Evolutionary conservation across 37 sponge, comb jelly and placozoan species (phyloP).

Genomic region (Diacarnus erythraeanus): DNA sequence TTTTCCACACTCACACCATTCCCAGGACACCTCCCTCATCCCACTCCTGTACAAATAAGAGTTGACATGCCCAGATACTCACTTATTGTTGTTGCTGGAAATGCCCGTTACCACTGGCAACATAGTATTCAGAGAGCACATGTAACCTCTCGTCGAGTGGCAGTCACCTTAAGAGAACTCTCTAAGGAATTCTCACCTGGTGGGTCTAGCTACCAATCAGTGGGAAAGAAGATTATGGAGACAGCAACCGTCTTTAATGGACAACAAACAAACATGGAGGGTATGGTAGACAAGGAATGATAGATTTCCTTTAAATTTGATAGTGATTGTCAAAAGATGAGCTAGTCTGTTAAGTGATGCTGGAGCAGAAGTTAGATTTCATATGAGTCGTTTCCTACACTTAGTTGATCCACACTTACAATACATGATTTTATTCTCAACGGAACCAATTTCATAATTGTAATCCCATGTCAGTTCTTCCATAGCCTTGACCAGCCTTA

Average conservation of each 20-base stretch:
- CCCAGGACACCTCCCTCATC: neutral
- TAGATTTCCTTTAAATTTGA: too few relatives aligned
- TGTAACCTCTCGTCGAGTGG: conserved; percentile 70
- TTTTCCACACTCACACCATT: conserved; percentile 43
- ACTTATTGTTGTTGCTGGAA: conserved; percentile 76
- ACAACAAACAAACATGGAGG: conserved; percentile 35
- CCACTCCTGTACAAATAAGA: conserved; percentile 19
- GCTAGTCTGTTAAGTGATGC: too few relatives aligned
- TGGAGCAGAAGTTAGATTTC: neutral
- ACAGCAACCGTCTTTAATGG: conserved; percentile 54
- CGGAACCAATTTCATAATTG: conserved; percentile 87
- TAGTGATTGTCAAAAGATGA: too few relatives aligned
- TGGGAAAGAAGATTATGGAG: conserved; percentile 55
- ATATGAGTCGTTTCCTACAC: conserved; percentile 79
- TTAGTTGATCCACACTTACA: conserved; percentile 80
- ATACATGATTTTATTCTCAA: conserved; percentile 61
- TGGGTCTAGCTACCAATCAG: conserved; percentile 36
- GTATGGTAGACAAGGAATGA: too few relatives aligned
- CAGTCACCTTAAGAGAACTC: conserved; percentile 89
- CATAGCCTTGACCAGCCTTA: conserved; percentile 74
- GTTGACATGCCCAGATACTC: conserved; percentile 81
- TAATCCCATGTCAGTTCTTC: conserved; percentile 93
- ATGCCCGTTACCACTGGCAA: conserved; percentile 79
- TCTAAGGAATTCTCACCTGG: conserved; percentile 58
- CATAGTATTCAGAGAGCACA: conserved; percentile 85